Conservation (phyloP, 2,113 vertebrate genomes). For the Cinclus cinclus region DNA sequence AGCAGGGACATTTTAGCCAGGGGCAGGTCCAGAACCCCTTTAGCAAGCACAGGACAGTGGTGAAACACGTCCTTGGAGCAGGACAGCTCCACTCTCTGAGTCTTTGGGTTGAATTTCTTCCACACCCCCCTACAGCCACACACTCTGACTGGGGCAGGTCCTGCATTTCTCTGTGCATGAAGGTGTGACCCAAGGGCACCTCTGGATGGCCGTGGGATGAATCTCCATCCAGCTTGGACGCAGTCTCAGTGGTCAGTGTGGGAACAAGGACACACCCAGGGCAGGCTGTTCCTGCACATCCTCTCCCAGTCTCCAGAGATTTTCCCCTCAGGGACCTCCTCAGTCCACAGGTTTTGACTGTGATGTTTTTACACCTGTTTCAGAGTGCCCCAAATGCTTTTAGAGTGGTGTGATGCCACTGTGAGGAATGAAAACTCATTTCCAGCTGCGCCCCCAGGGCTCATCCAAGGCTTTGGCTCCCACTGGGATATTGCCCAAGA, state of each 20-base stretch:
- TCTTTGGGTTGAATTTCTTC: background rate
- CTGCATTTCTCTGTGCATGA: background rate
- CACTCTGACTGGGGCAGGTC: background rate
- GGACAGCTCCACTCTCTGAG: background rate
- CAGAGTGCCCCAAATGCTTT: background rate
- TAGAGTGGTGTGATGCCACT: background rate
- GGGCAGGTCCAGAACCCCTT: background rate
- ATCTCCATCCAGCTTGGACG: background rate
- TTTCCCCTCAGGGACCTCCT: background rate
- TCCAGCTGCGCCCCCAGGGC: background rate
- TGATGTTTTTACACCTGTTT: background rate
- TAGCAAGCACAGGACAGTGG: background rate
- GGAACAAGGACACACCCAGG: background rate
- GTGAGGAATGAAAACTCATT: background rate
- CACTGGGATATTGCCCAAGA: background rate
- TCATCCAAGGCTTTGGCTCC: background rate
- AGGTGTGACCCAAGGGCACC: background rate
- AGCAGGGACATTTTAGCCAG: background rate
- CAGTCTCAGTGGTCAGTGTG: background rate
- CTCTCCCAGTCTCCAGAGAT: background rate
- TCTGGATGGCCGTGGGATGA: accelerated
- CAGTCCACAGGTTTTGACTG: background rate
- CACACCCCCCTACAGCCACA: background rate
- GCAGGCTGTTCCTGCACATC: background rate
- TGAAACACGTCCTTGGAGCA: background rate